Conservation (phyloP, 2,888 invertebrate species). For the Thyatira batis region DNA sequence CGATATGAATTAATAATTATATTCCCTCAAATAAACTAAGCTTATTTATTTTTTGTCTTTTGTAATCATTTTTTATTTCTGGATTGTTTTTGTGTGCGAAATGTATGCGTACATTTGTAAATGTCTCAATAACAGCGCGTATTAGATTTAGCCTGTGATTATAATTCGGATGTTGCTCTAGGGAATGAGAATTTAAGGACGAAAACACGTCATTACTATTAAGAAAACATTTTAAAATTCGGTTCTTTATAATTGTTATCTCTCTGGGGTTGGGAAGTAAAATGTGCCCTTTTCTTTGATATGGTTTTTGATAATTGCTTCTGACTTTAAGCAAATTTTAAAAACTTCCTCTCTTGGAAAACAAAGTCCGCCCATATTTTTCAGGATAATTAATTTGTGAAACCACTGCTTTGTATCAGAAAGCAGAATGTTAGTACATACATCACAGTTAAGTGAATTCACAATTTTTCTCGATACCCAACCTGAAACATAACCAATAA, state of each 20-base stretch:
- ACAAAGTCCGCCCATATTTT: conserved; percentile 16
- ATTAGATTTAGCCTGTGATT: too few species aligned
- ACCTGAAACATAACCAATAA: conserved; percentile 15
- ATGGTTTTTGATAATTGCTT: conserved; percentile 6
- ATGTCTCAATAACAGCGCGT: too few species aligned
- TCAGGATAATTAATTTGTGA: conserved; percentile 14
- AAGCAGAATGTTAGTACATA: conserved; percentile 7
- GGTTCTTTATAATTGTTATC: conserved; percentile 1
- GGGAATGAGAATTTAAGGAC: too few species aligned
- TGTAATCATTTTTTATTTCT: too few species aligned
- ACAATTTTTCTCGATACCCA: conserved; percentile 8
- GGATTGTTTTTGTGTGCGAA: too few species aligned
- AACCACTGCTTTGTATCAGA: conserved; percentile 6
- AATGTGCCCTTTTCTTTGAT: neutral
- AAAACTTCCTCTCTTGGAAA: conserved; percentile 13
- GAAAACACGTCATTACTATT: too few species aligned
- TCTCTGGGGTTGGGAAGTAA: neutral
- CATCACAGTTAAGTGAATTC: conserved; percentile 11
- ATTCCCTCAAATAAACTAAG: too few species aligned
- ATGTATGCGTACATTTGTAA: too few species aligned
- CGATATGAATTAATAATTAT: too few species aligned
- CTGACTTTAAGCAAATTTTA: conserved; percentile 9
- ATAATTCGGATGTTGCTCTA: too few species aligned
- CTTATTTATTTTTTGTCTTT: too few species aligned
- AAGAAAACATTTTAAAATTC: conserved; percentile 7